Evolutionary conservation across 1,140 invertebrate genomes (phyloP).

Genomic region (Asbolus verrucosus): DNA sequence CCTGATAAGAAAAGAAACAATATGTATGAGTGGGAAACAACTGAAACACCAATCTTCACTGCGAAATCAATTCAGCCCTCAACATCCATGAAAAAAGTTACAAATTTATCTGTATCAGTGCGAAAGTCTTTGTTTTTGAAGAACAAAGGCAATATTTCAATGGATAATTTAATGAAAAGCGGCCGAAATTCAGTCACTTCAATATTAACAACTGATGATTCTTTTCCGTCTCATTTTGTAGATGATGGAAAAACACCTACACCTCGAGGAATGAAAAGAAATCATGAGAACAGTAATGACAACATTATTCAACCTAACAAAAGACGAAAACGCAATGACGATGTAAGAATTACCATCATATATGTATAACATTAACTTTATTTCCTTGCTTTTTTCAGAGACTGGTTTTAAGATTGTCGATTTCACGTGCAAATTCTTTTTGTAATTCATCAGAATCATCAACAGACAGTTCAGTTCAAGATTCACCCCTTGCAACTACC

Average conservation of each 20-base stretch:
- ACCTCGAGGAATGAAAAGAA: slow-evolving; percentile 3
- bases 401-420: not conserved
- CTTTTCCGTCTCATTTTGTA: too few relatives aligned
- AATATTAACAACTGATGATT: too few relatives aligned
- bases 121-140: slow-evolving; percentile 15
- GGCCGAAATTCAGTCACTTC: not conserved
- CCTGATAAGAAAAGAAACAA: not conserved
- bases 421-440: not conserved
- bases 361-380: not conserved
- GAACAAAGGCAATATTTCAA: slow-evolving; percentile 6
- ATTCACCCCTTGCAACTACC: not conserved
- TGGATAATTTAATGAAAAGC: not conserved
- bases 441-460: not conserved
- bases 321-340: not conserved
- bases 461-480: not conserved
- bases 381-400: not conserved
- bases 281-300: not conserved
- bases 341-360: not conserved
- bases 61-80: not conserved
- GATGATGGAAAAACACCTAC: not conserved
- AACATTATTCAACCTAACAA: not conserved
- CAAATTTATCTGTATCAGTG: not conserved
- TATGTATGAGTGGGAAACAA: slow-evolving; percentile 1
- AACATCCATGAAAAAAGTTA: not conserved
- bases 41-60: not conserved